A percentile compares a stretch with the other conserved stretches of the same genome.
phyloP scores from a whole-genome alignment of 2,888 invertebrate genomes.

The Pteria penguin region DNA sequence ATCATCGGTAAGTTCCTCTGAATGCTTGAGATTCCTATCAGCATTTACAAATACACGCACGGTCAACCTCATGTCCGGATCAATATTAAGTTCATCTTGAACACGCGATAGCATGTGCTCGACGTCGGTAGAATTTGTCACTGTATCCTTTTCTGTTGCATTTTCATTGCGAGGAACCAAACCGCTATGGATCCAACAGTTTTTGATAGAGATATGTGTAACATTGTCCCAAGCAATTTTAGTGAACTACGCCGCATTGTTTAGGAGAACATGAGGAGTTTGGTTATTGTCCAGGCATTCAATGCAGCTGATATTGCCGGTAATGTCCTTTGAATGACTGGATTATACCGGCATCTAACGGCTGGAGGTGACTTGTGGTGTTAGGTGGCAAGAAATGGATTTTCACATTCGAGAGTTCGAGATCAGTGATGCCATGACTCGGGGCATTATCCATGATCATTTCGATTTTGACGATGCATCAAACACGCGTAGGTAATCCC shows the following conservation, averaged over 20 bases:
- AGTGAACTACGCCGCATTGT: background rate
- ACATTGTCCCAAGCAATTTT: conserved; percentile 8
- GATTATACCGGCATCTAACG: conserved; percentile 40
- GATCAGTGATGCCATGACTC: background rate
- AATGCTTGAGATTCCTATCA: background rate
- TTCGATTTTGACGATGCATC: conserved; percentile 22
- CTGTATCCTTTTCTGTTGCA: background rate
- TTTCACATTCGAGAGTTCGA: conserved; percentile 11
- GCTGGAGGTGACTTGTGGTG: conserved; percentile 21
- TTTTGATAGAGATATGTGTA: background rate
- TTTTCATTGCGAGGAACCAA: background rate
- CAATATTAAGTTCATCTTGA: background rate
- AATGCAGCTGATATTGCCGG: conserved; percentile 4
- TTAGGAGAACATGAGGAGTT: background rate
- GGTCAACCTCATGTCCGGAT: background rate
- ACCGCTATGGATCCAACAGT: conserved; percentile 8
- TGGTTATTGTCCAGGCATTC: background rate
- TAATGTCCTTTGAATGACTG: conserved; percentile 23
- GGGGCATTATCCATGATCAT: conserved; percentile 44
- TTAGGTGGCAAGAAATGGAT: conserved; percentile 23
- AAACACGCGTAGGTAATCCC: conserved; percentile 35
- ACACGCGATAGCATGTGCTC: background rate
- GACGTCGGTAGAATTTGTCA: background rate
- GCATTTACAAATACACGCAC: background rate
- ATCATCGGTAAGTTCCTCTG: background rate